Evolutionary conservation across 2,797 vertebrate genomes (phyloP).

Genomic region (Microctenopoma lineatum): DNA sequence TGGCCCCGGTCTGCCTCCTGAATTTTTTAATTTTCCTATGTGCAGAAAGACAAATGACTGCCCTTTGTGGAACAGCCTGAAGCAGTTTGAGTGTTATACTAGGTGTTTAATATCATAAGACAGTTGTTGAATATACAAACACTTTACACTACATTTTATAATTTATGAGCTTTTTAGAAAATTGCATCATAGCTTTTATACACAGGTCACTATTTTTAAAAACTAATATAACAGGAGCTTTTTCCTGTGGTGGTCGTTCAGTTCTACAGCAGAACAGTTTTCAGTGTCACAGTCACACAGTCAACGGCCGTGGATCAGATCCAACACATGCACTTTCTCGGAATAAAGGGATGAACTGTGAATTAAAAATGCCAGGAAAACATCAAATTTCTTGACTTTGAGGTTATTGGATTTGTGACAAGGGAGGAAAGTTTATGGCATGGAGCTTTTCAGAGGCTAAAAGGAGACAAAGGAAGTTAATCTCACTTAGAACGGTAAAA

Average conservation of each 20-base stretch:
- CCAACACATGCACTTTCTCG: conserved; percentile 63
- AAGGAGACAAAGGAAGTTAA: conserved; percentile 76
- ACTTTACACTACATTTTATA: conserved; percentile 34
- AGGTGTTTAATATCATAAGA: conserved; percentile 64
- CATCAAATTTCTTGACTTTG: conserved; percentile 73
- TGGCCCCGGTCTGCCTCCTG: conserved; percentile 56
- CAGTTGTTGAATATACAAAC: conserved; percentile 65
- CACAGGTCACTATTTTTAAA: conserved; percentile 12
- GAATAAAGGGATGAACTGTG: conserved; percentile 66
- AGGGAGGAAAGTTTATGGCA: conserved; percentile 64
- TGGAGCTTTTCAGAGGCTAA: conserved; percentile 58
- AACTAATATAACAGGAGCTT: conserved; percentile 36
- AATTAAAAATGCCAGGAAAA: conserved; percentile 73
- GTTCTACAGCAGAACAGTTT: conserved; percentile 58
- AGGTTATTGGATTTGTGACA: conserved; percentile 73
- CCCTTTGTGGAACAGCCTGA: conserved; percentile 63
- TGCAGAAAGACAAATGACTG: conserved; percentile 67
- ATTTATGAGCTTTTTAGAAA: conserved; percentile 64
- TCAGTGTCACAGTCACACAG: conserved; percentile 49
- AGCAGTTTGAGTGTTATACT: conserved; percentile 67
- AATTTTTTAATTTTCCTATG: conserved; percentile 69
- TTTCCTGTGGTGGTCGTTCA: conserved; percentile 32
- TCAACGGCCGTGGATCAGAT: conserved; percentile 70
- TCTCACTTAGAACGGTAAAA: conserved; percentile 76
- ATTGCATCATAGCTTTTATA: conserved; percentile 51